These are phyloP conservation scores for Macaca nemestrina DNA, from an alignment of 2,113 vertebrate genomes.

Conservation along the genomic window DNA sequence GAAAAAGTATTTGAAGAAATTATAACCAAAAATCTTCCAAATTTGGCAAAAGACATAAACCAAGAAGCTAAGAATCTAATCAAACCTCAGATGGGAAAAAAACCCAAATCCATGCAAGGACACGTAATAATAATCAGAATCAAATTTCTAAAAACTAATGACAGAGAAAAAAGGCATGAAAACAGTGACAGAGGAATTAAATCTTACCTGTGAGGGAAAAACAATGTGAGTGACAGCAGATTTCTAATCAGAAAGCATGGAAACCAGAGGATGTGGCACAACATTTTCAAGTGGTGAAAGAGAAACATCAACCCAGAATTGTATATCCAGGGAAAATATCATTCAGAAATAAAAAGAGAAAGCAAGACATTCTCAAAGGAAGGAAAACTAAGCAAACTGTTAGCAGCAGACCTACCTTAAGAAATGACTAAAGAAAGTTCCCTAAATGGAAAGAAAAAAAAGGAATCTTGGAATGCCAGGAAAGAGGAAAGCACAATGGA, in stretches of 20 bases:
- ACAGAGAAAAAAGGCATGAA: background rate
- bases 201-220: background rate
- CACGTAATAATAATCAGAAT: background rate
- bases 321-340: background rate
- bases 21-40: background rate
- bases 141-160: slow-evolving; percentile 11
- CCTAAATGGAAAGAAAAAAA: background rate
- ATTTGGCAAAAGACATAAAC: background rate
- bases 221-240: background rate
- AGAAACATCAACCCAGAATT: background rate
- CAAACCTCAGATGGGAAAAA: background rate
- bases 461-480: background rate
- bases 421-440: background rate
- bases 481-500: background rate
- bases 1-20: background rate
- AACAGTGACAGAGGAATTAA: background rate
- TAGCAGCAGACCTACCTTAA: background rate
- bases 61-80: background rate
- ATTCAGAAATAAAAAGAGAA: background rate
- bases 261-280: background rate
- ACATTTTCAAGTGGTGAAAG: background rate
- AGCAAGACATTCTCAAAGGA: background rate
- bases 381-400: background rate
- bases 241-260: background rate
- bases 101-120: background rate